Evolutionary conservation across 2,113 vertebrate genomes (phyloP).

Genomic region (Poicephalus gulielmi): DNA sequence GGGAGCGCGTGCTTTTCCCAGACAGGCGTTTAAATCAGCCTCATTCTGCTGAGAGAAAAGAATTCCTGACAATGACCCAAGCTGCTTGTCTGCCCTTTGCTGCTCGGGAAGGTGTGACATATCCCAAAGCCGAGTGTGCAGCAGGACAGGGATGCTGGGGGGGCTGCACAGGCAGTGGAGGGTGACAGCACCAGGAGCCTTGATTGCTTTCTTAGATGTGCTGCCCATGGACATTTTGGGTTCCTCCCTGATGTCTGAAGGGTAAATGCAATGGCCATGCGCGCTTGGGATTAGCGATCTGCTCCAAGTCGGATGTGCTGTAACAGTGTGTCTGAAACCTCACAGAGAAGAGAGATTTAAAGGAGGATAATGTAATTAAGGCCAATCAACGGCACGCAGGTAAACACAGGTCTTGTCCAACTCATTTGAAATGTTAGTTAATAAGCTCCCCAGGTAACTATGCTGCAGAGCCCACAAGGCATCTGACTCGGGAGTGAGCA

Average conservation of each 20-base stretch:
- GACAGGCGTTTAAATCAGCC: neutral
- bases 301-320: neutral
- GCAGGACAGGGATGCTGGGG: neutral
- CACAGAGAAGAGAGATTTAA: neutral
- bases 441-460: slow-evolving; percentile 32
- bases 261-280: neutral
- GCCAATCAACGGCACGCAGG: slow-evolving; percentile 10
- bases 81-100: neutral
- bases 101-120: neutral
- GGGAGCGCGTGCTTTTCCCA: accelerated
- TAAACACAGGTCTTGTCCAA: slow-evolving; percentile 25
- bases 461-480: neutral
- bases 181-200: neutral
- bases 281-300: neutral
- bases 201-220: neutral
- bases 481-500: neutral
- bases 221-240: accelerated
- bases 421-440: neutral
- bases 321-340: neutral
- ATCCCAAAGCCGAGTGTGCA: neutral
- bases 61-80: neutral
- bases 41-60: neutral
- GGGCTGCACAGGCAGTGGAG: no score
- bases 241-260: neutral
- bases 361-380: slow-evolving; percentile 25